Conservation (phyloP, 1,140 invertebrate species). For the Cheumatopsyche charites region DNA sequence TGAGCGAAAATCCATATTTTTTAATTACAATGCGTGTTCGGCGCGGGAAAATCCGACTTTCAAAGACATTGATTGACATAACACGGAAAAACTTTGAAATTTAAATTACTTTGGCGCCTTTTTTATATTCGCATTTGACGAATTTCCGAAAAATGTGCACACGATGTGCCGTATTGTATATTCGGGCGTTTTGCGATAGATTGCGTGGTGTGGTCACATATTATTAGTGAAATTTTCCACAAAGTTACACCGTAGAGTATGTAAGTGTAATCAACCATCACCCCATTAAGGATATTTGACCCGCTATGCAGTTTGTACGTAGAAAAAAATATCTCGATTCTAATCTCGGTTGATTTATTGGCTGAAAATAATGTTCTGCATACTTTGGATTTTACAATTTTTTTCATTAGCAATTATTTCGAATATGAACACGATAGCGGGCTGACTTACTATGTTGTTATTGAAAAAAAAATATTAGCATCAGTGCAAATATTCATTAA, state of each 20-base stretch:
- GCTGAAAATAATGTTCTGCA: background rate
- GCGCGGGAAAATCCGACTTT: background rate
- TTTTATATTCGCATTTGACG: background rate
- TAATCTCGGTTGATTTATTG: slow-evolving; percentile 10
- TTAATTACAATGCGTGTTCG: slow-evolving; percentile 14
- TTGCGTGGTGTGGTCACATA: slow-evolving; percentile 17
- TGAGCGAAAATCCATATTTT: background rate
- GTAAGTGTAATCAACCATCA: slow-evolving; percentile 9
- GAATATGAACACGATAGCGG: no score
- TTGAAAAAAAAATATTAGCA: background rate
- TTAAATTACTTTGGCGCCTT: slow-evolving; percentile 9
- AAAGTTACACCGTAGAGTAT: slow-evolving; percentile 1
- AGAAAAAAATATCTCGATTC: background rate
- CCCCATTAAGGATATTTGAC: slow-evolving; percentile 19
- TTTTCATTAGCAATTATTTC: no score
- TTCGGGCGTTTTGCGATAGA: background rate
- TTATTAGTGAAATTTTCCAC: slow-evolving; percentile 20
- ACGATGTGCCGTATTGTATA: no score
- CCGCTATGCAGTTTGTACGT: slow-evolving; percentile 12
- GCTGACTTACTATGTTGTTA: background rate
- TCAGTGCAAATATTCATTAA: background rate
- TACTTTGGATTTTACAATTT: no score
- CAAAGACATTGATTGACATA: slow-evolving; percentile 17
- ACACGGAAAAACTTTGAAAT: slow-evolving; percentile 19
- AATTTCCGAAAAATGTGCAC: no score